Evolutionary conservation across 1,140 invertebrate species (phyloP).

Genomic region (Bemisia tabaci): DNA sequence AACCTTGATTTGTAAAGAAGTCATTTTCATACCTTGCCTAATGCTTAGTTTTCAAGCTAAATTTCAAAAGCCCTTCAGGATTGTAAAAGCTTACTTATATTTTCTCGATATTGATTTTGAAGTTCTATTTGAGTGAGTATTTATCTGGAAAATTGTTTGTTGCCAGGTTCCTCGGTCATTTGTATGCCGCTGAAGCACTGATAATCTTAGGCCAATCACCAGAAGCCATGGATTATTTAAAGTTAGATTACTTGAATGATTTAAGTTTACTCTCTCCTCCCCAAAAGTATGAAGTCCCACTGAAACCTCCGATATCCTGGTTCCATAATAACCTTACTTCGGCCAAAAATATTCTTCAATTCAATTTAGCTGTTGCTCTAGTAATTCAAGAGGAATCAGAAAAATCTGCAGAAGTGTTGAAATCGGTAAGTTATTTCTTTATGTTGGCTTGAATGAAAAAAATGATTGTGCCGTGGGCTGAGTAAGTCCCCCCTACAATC

Average conservation of each 20-base stretch:
- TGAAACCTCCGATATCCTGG: constrained; percentile 37
- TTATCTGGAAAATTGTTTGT: too few species aligned
- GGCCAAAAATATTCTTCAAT: constrained; percentile 54
- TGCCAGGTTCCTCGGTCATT: constrained; percentile 62
- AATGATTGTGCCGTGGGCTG: too few species aligned
- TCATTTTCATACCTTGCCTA: too few species aligned
- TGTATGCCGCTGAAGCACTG: constrained; percentile 82
- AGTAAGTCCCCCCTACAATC: too few species aligned
- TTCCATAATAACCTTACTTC: constrained; percentile 48
- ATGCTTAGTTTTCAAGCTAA: too few species aligned
- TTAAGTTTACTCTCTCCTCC: constrained; percentile 33
- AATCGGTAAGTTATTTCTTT: constrained; percentile 34
- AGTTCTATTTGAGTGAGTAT: too few species aligned
- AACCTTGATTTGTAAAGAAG: too few species aligned
- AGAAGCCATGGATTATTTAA: constrained; percentile 73
- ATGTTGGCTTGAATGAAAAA: too few species aligned
- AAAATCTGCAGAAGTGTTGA: constrained; percentile 53
- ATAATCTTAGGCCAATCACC: constrained; percentile 65
- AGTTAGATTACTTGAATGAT: constrained; percentile 57
- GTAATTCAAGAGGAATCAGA: constrained; percentile 60
- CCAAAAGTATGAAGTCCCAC: constrained; percentile 10
- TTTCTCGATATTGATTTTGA: too few species aligned
- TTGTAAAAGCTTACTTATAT: too few species aligned
- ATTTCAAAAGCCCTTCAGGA: too few species aligned
- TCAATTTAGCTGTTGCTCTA: constrained; percentile 61